phyloP scores from a whole-genome alignment of 2,888 invertebrate species.

The Alloscopus bannaensis region DNA sequence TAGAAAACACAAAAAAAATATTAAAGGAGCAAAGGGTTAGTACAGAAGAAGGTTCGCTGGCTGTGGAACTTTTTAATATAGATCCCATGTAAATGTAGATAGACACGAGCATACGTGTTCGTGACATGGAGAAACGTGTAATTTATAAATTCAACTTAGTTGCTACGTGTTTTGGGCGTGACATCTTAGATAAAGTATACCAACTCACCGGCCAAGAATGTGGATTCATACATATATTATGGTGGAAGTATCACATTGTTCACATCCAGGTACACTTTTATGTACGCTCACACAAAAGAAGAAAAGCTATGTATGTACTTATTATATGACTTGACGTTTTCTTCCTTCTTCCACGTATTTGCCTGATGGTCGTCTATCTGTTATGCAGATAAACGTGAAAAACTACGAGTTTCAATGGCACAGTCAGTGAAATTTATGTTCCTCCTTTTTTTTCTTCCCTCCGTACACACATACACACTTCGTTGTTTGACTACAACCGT shows the following conservation, averaged over 20 bases:
- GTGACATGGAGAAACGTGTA: background rate
- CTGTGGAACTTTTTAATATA: too few relatives aligned
- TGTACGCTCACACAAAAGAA: background rate
- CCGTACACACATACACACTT: background rate
- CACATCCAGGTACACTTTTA: background rate
- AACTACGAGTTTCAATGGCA: conserved; percentile 40
- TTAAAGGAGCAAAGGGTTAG: conserved; percentile 2
- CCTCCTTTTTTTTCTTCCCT: conserved; percentile 5
- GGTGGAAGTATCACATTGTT: too few relatives aligned
- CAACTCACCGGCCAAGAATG: too few relatives aligned
- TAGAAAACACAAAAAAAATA: conserved; percentile 10
- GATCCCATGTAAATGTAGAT: too few relatives aligned
- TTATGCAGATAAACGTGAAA: conserved; percentile 46
- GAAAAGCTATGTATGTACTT: too few relatives aligned
- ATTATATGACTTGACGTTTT: background rate
- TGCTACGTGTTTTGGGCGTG: conserved; percentile 28
- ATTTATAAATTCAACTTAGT: conserved; percentile 2
- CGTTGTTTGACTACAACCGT: conserved; percentile 9
- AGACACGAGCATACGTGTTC: too few relatives aligned
- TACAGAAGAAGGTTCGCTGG: too few relatives aligned
- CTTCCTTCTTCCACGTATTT: conserved; percentile 20
- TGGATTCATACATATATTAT: too few relatives aligned
- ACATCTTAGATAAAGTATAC: conserved; percentile 35
- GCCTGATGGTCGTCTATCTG: conserved; percentile 43
- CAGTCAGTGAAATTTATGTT: conserved; percentile 43